phyloP scores from a whole-genome alignment of 1,140 invertebrate genomes.

The Drosophila dunni region DNA sequence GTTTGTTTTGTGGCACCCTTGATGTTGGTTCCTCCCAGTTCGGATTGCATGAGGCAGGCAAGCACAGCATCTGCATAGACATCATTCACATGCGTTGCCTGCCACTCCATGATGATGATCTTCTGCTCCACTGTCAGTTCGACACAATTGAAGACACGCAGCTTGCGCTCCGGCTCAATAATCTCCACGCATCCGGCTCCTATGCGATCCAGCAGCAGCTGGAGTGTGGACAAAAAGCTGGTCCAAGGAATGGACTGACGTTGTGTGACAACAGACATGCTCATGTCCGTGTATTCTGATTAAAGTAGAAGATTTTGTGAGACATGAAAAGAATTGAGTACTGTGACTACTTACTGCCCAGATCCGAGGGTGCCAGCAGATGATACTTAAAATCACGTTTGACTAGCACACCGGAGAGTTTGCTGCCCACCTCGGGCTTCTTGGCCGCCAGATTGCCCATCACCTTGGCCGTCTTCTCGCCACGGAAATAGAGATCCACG shows the following conservation, averaged over 20 bases:
- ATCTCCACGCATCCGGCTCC: conserved; percentile 91
- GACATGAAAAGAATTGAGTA: background rate
- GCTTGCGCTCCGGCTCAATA: conserved; percentile 89
- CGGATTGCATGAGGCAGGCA: conserved; percentile 92
- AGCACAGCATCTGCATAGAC: conserved; percentile 99
- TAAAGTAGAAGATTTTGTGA: background rate
- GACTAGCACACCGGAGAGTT: conserved; percentile 96
- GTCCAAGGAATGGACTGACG: conserved; percentile 94
- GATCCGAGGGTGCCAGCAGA: conserved; percentile 94
- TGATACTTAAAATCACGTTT: conserved; percentile 99
- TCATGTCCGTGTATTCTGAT: conserved; percentile 97
- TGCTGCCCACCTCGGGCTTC: conserved; percentile 90
- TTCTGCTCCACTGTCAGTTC: conserved; percentile 94
- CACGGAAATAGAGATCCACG: conserved; percentile 96
- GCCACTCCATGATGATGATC: conserved; percentile 95
- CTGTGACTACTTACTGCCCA: conserved; percentile 89
- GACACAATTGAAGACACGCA: conserved; percentile 91
- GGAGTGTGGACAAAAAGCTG: conserved; percentile 91
- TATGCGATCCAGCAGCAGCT: conserved; percentile 93
- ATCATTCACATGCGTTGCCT: conserved; percentile 96
- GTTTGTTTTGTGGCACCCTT: conserved; percentile 87
- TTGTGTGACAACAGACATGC: conserved; percentile 96
- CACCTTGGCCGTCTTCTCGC: conserved; percentile 99
- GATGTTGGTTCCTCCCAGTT: conserved; percentile 87
- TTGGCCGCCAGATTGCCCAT: conserved; percentile 96